phyloP scores from a whole-genome alignment of 2,888 invertebrate species.

The Drosophila ezoana region DNA sequence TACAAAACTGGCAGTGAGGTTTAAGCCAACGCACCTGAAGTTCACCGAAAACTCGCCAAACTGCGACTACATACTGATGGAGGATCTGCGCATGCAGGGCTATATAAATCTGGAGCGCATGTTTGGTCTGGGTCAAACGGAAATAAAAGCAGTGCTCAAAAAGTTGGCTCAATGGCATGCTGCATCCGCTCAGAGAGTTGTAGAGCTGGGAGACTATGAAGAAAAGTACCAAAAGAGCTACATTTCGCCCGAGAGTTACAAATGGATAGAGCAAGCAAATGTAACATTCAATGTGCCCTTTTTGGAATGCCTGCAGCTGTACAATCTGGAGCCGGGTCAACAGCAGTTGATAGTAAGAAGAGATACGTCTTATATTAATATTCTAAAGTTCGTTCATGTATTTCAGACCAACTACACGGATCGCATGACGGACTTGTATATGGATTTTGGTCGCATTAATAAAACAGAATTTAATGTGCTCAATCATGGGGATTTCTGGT shows the following conservation, averaged over 20 bases:
- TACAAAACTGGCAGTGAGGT: conserved; percentile 44
- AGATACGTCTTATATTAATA: background rate
- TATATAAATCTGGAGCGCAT: conserved; percentile 71
- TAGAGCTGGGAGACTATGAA: conserved; percentile 60
- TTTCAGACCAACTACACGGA: conserved; percentile 58
- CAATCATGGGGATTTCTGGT: conserved; percentile 83
- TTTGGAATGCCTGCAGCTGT: conserved; percentile 57
- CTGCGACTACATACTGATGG: conserved; percentile 73
- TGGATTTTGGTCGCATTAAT: conserved; percentile 57
- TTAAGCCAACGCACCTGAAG: conserved; percentile 67
- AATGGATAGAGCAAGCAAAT: conserved; percentile 52
- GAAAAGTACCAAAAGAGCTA: conserved; percentile 43
- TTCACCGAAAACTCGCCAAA: conserved; percentile 49
- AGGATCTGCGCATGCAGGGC: conserved; percentile 66
- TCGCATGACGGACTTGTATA: conserved; percentile 57
- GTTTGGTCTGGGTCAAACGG: conserved; percentile 67
- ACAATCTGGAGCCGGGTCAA: conserved; percentile 53
- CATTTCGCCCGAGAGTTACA: conserved; percentile 46
- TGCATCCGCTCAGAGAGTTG: conserved; percentile 70
- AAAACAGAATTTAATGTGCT: conserved; percentile 69
- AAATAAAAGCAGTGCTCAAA: conserved; percentile 70
- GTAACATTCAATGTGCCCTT: conserved; percentile 52
- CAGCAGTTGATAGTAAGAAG: conserved; percentile 65
- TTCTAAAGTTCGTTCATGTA: background rate
- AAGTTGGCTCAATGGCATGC: conserved; percentile 82